Evolutionary conservation across 2,888 invertebrate genomes (phyloP).

Genomic region (Nemoura dubitans): DNA sequence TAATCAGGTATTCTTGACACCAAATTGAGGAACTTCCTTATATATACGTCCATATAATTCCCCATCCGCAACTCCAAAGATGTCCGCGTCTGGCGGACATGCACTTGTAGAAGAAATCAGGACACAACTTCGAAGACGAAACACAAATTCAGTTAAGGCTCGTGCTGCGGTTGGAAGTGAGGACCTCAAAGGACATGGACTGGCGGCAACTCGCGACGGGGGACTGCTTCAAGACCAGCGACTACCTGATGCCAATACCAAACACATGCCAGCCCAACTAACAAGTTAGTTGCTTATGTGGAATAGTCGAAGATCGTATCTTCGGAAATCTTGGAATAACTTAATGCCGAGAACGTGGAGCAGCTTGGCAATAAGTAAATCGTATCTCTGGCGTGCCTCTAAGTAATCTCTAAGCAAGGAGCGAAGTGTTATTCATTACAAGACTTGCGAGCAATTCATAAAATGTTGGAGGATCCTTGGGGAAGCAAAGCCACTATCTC

Average conservation of each 20-base stretch:
- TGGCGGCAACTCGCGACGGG: slow-evolving; percentile 15
- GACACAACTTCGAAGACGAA: slow-evolving; percentile 43
- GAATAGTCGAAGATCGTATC: slow-evolving; percentile 26
- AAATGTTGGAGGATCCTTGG: slow-evolving; percentile 10
- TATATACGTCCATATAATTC: slow-evolving; percentile 30
- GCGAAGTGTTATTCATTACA: slow-evolving; percentile 28
- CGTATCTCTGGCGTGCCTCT: background rate
- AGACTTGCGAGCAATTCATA: background rate
- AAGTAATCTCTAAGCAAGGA: background rate
- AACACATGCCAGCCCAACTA: slow-evolving; percentile 22
- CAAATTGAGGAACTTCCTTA: slow-evolving; percentile 34
- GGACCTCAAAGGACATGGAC: slow-evolving; percentile 43
- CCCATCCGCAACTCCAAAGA: slow-evolving; percentile 20
- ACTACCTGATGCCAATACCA: slow-evolving; percentile 41
- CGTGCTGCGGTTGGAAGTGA: slow-evolving; percentile 46
- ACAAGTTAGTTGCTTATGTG: slow-evolving; percentile 20
- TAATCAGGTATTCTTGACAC: slow-evolving; percentile 48
- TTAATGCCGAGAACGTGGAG: slow-evolving; percentile 5
- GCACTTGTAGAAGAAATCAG: slow-evolving; percentile 29
- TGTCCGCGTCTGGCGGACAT: slow-evolving; percentile 18
- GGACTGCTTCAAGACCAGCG: slow-evolving; percentile 8
- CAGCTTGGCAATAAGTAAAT: slow-evolving; percentile 38
- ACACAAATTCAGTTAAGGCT: slow-evolving; percentile 48
- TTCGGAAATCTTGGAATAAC: slow-evolving; percentile 30
- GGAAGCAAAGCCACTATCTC: slow-evolving; percentile 34